These are phyloP conservation scores for Manis pentadactyla DNA, from an alignment of 2,797 vertebrate species.

Conservation along the genomic window DNA sequence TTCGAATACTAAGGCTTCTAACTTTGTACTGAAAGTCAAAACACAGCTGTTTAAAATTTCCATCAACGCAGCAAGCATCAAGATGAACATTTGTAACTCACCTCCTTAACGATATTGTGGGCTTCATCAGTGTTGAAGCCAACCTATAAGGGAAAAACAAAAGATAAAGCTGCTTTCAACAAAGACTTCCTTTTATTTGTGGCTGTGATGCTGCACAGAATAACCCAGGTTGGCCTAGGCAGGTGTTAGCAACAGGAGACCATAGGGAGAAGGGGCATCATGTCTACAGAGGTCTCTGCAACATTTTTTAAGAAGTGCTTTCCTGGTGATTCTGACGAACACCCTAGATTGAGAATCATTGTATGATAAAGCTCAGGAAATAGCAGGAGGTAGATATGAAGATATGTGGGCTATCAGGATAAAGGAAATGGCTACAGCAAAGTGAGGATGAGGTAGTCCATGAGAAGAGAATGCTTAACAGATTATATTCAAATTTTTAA, in stretches of 20 bases:
- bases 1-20: conserved; percentile 49
- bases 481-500: conserved; percentile 45
- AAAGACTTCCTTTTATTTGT: conserved; percentile 37
- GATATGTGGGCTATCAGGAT: not conserved
- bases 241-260: conserved; percentile 2
- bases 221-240: not conserved
- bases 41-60: not conserved
- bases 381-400: not conserved
- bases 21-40: conserved; percentile 48
- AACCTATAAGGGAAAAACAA: conserved; percentile 86
- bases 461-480: conserved; percentile 38
- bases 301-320: not conserved
- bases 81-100: conserved; percentile 80
- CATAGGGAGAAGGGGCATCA: not conserved
- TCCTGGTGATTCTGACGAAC: conserved; percentile 31
- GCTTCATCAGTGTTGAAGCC: conserved; percentile 94
- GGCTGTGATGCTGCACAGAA: not conserved
- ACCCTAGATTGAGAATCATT: conserved; percentile 7
- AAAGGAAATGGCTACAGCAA: conserved; percentile 32
- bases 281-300: not conserved
- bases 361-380: conserved; percentile 43
- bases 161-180: conserved; percentile 49
- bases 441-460: not conserved
- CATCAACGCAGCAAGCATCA: not conserved
- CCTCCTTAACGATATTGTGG: conserved; percentile 94